Evolutionary conservation across 23 tunicate species (phyloP), one percentile per base, ranked within the genome.

Genomic region (Halocynthia roretzi): DNA sequence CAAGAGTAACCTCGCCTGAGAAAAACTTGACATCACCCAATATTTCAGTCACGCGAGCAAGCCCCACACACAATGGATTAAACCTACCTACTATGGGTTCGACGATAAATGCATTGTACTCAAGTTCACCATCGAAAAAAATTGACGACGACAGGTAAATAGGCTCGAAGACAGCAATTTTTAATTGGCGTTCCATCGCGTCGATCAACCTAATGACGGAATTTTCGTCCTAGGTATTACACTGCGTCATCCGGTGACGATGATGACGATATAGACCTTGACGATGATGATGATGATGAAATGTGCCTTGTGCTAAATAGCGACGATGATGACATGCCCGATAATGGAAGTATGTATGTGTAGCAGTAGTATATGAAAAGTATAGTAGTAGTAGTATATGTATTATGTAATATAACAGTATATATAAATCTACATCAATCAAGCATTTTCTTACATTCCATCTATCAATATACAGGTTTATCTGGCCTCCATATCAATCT

Each of bases 211-310:
- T 31, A 31, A n/a, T n/a, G n/a, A n/a, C n/a, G 62, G 62, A 67
- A 18, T 68, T 18, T 12, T 21, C 12, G 19, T 52, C 10, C 15
- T 68, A 83, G 96, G 75, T 89, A 89, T 69, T 89, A 58, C 62
- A 89, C 96, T 19, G 96, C 96, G 12, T 90, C 90, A n/a, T 90
- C 97, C 5, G 97, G 90, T 1, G 89, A 80, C 70, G 86, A 83
- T 0, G 84, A 81, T n/a, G 80, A 82, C 12, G 71, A 81, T 56
- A 20, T 22, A 31, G 79, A 84, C 52, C 80, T 65, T 65, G 76
- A 77, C 73, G 83, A 90, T 65, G 90, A 85, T 50, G 87, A 88
- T 54, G 97, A 90, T 52, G 96, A 84, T 52, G 96, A 70, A n/a
- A 40, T 90, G 80, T 90, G 97, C 68, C 81, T 90, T 50, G 75